Percentiles rank a stretch among this genome's conserved stretches.
Conservation (phyloP, 2,113 vertebrate species). For the Callionymus lyra region DNA sequence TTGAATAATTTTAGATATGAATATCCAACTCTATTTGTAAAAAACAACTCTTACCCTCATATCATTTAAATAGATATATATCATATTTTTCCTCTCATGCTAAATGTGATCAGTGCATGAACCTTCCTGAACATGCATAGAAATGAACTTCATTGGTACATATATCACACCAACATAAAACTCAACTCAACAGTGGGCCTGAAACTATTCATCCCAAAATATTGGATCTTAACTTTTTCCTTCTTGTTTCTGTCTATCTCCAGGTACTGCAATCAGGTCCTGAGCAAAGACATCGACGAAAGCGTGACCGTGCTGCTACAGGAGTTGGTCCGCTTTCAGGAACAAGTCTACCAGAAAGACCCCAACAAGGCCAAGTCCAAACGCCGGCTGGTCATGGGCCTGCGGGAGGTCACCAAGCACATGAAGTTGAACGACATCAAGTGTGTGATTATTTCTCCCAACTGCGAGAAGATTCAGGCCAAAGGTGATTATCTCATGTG, state of each 20-base stretch:
- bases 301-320: slow-evolving; percentile 89
- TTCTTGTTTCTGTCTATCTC: background rate
- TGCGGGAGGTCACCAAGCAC: slow-evolving; percentile 95
- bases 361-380: slow-evolving; percentile 88
- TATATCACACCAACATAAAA: no score
- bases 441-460: slow-evolving; percentile 96
- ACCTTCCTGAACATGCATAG: no score
- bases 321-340: slow-evolving; percentile 96
- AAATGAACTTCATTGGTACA: no score
- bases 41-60: no score
- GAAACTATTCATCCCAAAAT: no score
- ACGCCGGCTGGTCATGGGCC: slow-evolving; percentile 91
- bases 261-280: slow-evolving; percentile 97
- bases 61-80: no score
- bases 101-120: no score
- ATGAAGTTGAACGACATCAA: slow-evolving; percentile 96
- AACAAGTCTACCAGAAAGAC: slow-evolving; percentile 91
- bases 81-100: no score
- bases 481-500: slow-evolving; percentile 70
- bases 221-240: no score
- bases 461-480: slow-evolving; percentile 97
- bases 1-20: no score
- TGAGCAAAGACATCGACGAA: slow-evolving; percentile 97
- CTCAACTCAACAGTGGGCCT: no score
- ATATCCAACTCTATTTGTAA: no score